phyloP scores from a whole-genome alignment of 2,113 vertebrate species.

The Cynopterus brachyotis region DNA sequence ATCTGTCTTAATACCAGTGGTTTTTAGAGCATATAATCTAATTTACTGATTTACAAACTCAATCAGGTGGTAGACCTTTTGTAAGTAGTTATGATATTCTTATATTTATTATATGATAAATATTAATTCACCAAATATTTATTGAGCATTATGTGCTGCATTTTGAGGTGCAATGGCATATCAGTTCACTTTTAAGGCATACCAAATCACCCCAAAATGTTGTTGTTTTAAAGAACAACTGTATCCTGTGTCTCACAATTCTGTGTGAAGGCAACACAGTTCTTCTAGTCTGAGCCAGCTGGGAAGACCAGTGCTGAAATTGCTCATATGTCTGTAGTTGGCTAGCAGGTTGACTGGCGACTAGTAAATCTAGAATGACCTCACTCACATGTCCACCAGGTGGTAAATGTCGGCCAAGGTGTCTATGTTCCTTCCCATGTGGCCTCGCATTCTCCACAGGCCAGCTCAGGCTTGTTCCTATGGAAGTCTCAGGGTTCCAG shows the following conservation, averaged over 20 bases:
- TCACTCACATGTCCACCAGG: background rate
- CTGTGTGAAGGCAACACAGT: background rate
- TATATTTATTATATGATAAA: conserved; percentile 53
- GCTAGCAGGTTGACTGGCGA: background rate
- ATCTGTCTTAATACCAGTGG: conserved; percentile 18
- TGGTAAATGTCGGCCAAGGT: background rate
- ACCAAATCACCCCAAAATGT: background rate
- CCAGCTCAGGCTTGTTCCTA: background rate
- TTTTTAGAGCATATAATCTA: conserved; percentile 44
- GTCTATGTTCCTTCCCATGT: background rate
- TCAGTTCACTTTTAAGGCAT: background rate
- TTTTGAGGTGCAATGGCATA: background rate
- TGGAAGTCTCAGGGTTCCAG: background rate
- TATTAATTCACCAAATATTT: conserved; percentile 48
- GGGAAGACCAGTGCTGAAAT: background rate
- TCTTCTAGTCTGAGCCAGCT: background rate
- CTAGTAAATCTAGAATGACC: background rate
- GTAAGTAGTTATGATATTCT: conserved; percentile 25
- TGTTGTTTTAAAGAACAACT: background rate
- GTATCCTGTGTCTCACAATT: background rate
- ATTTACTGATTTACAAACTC: conserved; percentile 34
- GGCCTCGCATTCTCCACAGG: background rate
- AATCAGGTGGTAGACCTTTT: background rate
- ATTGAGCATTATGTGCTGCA: background rate
- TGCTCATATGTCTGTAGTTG: background rate